Evolutionary conservation across 2,113 vertebrate genomes (phyloP).

Genomic region (Apaloderma vittatum): DNA sequence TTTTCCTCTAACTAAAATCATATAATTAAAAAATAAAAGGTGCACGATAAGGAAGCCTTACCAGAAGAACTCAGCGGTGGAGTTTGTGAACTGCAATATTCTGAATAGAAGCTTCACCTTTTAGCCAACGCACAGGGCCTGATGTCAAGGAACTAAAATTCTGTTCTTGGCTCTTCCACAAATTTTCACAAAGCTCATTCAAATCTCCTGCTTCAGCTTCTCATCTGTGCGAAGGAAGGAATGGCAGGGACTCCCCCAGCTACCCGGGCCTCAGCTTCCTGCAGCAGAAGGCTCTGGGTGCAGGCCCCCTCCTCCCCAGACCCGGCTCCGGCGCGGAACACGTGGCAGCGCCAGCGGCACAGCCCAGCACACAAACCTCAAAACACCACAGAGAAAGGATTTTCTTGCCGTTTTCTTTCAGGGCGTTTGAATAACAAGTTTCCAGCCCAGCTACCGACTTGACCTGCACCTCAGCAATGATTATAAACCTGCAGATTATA

Average conservation of each 20-base stretch:
- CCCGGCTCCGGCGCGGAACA: fast-evolving
- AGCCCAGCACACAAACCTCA: background rate
- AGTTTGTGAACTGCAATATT: background rate
- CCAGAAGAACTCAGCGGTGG: background rate
- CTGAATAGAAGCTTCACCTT: background rate
- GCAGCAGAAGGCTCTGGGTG: fast-evolving
- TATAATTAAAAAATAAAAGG: background rate
- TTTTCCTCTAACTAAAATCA: background rate
- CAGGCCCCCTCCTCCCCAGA: background rate
- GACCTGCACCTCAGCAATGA: background rate
- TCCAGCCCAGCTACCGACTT: background rate
- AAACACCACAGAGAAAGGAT: fast-evolving
- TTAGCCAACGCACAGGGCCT: background rate
- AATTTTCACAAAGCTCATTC: background rate
- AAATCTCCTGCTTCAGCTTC: background rate
- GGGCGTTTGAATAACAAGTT: background rate
- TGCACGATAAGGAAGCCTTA: background rate
- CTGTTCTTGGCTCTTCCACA: background rate
- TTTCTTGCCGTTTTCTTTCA: background rate
- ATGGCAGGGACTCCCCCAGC: fast-evolving
- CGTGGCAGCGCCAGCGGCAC: background rate
- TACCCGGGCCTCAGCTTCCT: background rate
- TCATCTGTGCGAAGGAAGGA: background rate
- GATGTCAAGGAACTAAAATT: background rate
- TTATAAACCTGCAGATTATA: background rate